phyloP scores from a whole-genome alignment of 1,140 invertebrate species.

The Drosophila pallidifrons region DNA sequence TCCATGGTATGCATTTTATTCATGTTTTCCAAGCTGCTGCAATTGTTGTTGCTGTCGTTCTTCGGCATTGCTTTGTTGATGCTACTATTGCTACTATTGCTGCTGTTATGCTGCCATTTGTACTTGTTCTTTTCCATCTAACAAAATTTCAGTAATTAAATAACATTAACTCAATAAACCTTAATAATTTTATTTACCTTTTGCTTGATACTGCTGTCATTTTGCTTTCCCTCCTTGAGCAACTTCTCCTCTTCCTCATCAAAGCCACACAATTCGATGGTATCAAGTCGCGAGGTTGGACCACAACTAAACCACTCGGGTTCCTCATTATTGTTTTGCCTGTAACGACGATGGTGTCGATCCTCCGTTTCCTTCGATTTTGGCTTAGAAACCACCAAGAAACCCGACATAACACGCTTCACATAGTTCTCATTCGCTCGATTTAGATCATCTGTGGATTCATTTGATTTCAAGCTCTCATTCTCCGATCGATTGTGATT shows the following conservation, averaged over 20 bases:
- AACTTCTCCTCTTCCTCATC: constrained; percentile 74
- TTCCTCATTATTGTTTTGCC: constrained; percentile 73
- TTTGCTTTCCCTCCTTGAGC: constrained; percentile 43
- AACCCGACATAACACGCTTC: constrained; percentile 78
- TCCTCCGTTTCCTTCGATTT: constrained; percentile 73
- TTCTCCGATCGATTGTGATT: constrained; percentile 55
- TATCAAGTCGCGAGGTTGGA: constrained; percentile 78
- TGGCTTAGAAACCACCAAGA: constrained; percentile 77
- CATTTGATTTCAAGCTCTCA: constrained; percentile 64
- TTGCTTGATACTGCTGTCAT: constrained; percentile 34
- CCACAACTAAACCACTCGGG: constrained; percentile 83
- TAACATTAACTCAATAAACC: not conserved
- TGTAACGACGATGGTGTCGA: constrained; percentile 65
- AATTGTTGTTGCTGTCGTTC: constrained; percentile 66
- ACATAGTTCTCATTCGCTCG: constrained; percentile 79
- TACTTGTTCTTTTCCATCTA: constrained; percentile 62
- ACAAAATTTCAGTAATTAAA: not conserved
- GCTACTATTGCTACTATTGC: not conserved
- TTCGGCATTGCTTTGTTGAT: constrained; percentile 48
- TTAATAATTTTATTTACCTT: constrained; percentile 41
- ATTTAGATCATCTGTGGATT: constrained; percentile 64
- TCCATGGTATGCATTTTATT: constrained; percentile 50
- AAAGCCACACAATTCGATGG: constrained; percentile 80
- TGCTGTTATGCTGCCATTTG: constrained; percentile 57
- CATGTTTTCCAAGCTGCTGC: constrained; percentile 54